phyloP scores from a whole-genome alignment of 2,888 invertebrate species.

The Druceiella hillmani region DNA sequence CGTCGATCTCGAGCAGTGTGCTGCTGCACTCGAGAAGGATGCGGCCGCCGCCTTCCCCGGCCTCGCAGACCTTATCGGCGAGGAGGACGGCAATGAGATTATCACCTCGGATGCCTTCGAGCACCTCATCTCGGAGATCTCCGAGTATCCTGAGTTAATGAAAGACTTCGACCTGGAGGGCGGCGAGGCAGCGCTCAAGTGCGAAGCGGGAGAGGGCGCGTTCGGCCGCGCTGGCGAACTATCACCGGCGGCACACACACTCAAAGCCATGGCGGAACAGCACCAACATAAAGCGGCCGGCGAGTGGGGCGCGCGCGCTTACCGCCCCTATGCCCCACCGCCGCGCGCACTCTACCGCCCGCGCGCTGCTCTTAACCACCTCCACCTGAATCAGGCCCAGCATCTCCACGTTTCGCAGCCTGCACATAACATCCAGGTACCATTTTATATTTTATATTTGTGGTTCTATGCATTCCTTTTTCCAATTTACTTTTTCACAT shows the following conservation, averaged over 20 bases:
- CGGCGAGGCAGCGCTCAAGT: slow-evolving; percentile 36
- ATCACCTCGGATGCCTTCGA: slow-evolving; percentile 73
- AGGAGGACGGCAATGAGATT: slow-evolving; percentile 76
- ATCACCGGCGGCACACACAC: slow-evolving; percentile 90
- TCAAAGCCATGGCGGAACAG: slow-evolving; percentile 96
- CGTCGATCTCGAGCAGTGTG: slow-evolving; percentile 79
- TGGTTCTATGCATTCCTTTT: too few species aligned
- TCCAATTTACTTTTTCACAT: slow-evolving; percentile 19
- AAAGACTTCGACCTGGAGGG: slow-evolving; percentile 68
- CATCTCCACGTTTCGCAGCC: slow-evolving; percentile 83
- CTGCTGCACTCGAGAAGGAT: slow-evolving; percentile 81
- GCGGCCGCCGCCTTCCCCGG: slow-evolving; percentile 72
- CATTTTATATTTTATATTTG: too few species aligned
- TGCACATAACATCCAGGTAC: slow-evolving; percentile 76
- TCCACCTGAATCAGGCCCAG: slow-evolving; percentile 85
- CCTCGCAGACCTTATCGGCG: slow-evolving; percentile 75
- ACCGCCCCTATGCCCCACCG: slow-evolving; percentile 36
- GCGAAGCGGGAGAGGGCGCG: slow-evolving; percentile 45
- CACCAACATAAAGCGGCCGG: slow-evolving; percentile 75
- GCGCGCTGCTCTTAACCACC: slow-evolving; percentile 42
- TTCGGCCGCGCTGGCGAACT: slow-evolving; percentile 60
- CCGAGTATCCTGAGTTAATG: slow-evolving; percentile 79
- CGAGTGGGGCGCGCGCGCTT: slow-evolving; percentile 42
- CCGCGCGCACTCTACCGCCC: slow-evolving; percentile 34
- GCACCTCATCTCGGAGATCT: slow-evolving; percentile 82